Percentiles rank a stretch among this genome's conserved stretches.
Evolutionary conservation across 2,113 vertebrate species (phyloP).

Genomic region (Paracanthobrama guichenoti): DNA sequence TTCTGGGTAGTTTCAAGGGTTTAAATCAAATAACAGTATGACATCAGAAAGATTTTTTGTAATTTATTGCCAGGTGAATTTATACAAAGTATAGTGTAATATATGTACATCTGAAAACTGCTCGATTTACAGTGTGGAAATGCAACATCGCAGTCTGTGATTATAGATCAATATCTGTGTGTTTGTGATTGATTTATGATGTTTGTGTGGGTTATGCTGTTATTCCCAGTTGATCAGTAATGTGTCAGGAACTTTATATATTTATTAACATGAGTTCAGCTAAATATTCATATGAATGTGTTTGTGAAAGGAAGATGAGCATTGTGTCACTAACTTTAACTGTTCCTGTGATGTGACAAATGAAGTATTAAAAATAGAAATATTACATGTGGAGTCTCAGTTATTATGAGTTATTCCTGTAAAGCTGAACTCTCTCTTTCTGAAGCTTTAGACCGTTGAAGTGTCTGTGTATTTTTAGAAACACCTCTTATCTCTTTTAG

Average conservation of each 20-base stretch:
- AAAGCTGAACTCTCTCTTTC: neutral
- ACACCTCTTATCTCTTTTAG: neutral
- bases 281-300: neutral
- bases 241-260: neutral
- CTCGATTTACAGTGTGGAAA: too few relatives aligned
- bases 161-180: too few relatives aligned
- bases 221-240: neutral
- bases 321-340: neutral
- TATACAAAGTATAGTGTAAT: too few relatives aligned
- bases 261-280: neutral
- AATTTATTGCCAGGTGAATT: too few relatives aligned
- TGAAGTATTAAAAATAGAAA: neutral
- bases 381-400: neutral
- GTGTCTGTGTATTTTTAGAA: constrained; percentile 8
- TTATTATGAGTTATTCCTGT: neutral
- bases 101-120: too few relatives aligned
- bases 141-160: too few relatives aligned
- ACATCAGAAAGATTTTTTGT: too few relatives aligned
- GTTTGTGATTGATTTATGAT: too few relatives aligned
- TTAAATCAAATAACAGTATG: too few relatives aligned
- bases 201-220: neutral
- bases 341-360: neutral
- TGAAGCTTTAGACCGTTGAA: neutral
- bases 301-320: neutral
- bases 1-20: neutral